Percentiles rank a stretch among this genome's conserved stretches.
phyloP scores from a whole-genome alignment of 2,888 invertebrate species.

The Trissolcus brochymenae region DNA sequence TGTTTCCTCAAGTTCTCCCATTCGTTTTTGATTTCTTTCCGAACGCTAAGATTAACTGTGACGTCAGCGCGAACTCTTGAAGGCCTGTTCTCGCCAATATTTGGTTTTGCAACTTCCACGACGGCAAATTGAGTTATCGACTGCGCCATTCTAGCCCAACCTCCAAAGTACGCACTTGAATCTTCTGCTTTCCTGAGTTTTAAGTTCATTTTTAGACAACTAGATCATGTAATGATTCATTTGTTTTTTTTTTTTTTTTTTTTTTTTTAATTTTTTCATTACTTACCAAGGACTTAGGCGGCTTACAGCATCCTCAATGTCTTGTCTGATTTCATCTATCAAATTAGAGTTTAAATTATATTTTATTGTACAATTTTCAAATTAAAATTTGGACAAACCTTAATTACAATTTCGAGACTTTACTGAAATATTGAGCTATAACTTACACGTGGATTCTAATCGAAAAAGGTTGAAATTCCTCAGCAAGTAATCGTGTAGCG shows the following conservation, averaged over 20 bases:
- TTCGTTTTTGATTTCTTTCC: slow-evolving; percentile 94
- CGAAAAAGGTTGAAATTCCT: slow-evolving; percentile 98
- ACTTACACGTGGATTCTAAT: slow-evolving; percentile 96
- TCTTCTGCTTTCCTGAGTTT: slow-evolving; percentile 88
- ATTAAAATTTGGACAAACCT: slow-evolving; percentile 6
- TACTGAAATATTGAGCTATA: not conserved
- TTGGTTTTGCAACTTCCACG: slow-evolving; percentile 95
- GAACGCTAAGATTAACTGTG: slow-evolving; percentile 92
- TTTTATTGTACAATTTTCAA: not conserved
- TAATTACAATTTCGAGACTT: too few species aligned
- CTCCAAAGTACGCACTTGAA: slow-evolving; percentile 91
- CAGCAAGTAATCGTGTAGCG: slow-evolving; percentile 97
- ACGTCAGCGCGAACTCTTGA: slow-evolving; percentile 97
- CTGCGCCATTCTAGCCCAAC: slow-evolving; percentile 99
- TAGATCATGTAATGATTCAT: too few species aligned
- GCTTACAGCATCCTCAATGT: slow-evolving; percentile 97
- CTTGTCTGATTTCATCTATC: slow-evolving; percentile 97
- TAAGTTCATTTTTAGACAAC: not conserved
- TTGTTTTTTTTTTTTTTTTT: not conserved
- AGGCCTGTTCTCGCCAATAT: slow-evolving; percentile 95
- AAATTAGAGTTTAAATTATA: slow-evolving; percentile 59
- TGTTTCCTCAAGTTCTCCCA: slow-evolving; percentile 98
- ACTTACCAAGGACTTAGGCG: slow-evolving; percentile 94
- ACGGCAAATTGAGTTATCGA: slow-evolving; percentile 94
- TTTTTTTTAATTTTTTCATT: not conserved